Base-by-base conservation (phyloP, 1,140 invertebrate species). In the Onthophagus taurus region DNA sequence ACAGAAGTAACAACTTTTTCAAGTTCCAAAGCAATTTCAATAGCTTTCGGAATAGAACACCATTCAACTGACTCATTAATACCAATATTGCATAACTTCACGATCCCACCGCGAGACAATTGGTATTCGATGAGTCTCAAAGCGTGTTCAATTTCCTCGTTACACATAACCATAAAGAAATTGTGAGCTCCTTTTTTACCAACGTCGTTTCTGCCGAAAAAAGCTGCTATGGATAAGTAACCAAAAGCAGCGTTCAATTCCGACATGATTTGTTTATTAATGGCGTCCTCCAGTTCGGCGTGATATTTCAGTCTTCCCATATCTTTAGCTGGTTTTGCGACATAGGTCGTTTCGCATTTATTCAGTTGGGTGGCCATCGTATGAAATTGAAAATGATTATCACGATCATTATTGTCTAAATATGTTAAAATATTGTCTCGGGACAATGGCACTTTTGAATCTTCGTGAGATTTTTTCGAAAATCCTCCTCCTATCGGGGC, bases 221-320 rank as follows among this genome's bases (percentile, higher is more conserved):
- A 78, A 57, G 70, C 80, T 4, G 81, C 74, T 81, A 93, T 87
- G 20, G 83, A 79, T 58, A 87, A 63, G 65, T 94, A 93, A 18
- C 77, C 73, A 61, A 90, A 89, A 58, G 76, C 78, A 5, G 89
- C 87, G 47, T 84, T 80, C 1, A 94, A 63, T 67, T 94, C 89
- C 72, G 86, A 70, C 64, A 87, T 86, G 54, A 94, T 90, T 65
- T 93, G 89, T 24, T 81, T 75, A 60, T 93, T 93, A 19, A 92
- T 68, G 11, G 69, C 75, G 7, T 68, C 67, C 66, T 92, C 88
- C 51, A 76, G 76, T 46, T 84, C 83, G 21, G 70, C 56, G 43
- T 82, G 72, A 61, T 77, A 92, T 60, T 85, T n/a, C n/a, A n/a
- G n/a, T n/a, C n/a, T n/a, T n/a, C n/a, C n/a, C n/a, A n/a, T n/a